Percentiles rank a stretch among this genome's conserved stretches.
These are phyloP conservation scores for Eutrigla gurnardus DNA, from an alignment of 2,797 vertebrate genomes.

Conservation along the genomic window DNA sequence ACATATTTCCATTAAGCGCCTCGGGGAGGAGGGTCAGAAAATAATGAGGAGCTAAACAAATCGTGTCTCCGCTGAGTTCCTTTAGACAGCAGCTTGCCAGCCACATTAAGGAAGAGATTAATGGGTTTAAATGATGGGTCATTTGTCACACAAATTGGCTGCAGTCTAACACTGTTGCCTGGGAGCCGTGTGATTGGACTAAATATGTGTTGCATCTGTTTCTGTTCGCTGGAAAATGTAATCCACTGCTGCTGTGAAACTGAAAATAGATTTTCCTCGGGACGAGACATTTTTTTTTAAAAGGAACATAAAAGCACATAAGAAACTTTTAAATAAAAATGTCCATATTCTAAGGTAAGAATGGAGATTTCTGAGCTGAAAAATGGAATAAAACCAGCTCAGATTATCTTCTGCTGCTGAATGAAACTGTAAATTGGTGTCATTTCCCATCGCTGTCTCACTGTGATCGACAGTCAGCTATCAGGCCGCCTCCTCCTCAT, in stretches of 20 bases:
- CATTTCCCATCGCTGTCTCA: not conserved
- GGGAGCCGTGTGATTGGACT: conserved; percentile 6
- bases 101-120: conserved; percentile 42
- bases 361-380: not conserved
- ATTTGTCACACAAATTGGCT: conserved; percentile 50
- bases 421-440: not conserved
- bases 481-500: not conserved
- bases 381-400: not conserved
- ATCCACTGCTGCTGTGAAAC: not conserved
- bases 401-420: not conserved
- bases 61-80: conserved; percentile 10
- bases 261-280: not conserved
- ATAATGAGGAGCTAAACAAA: conserved; percentile 49
- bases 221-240: not conserved
- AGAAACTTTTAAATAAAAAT: not conserved
- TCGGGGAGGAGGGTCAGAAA: not conserved
- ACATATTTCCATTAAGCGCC: conserved; percentile 15
- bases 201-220: not conserved
- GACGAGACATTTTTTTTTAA: not conserved
- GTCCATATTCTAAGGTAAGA: not conserved
- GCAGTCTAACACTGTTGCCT: conserved; percentile 3
- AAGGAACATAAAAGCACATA: not conserved
- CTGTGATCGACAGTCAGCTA: conserved; percentile 8
- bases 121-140: conserved; percentile 34
- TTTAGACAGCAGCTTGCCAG: conserved; percentile 42